A percentile compares a stretch with the other conserved stretches of the same genome.
phyloP scores from a whole-genome alignment of 2,113 vertebrate species.

The Nasalis larvatus region DNA sequence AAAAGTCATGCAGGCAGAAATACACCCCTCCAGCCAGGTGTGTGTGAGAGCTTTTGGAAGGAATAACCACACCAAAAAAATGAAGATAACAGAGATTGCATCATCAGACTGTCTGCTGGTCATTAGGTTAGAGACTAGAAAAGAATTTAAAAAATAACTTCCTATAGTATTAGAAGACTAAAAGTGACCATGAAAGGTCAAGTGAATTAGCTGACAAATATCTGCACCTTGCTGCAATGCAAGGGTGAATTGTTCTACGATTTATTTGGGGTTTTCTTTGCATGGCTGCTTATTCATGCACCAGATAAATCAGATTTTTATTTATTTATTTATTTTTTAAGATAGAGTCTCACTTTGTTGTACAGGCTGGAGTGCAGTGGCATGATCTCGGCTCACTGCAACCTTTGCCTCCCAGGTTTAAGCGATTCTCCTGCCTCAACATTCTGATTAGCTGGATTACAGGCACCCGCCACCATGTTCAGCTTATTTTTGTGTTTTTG shows the following conservation, averaged over 20 bases:
- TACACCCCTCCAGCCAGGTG: background rate
- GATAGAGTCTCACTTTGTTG: too few relatives aligned
- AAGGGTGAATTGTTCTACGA: background rate
- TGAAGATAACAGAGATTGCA: background rate
- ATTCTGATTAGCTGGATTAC: too few relatives aligned
- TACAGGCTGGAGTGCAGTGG: too few relatives aligned
- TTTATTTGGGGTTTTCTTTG: constrained; percentile 19
- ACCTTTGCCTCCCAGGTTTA: too few relatives aligned
- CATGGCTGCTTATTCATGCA: background rate
- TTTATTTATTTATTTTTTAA: too few relatives aligned
- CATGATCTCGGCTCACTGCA: too few relatives aligned
- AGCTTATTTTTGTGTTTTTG: too few relatives aligned
- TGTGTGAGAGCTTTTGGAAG: background rate
- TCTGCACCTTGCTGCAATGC: background rate
- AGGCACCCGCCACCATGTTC: too few relatives aligned
- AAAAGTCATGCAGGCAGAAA: background rate
- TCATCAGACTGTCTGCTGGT: background rate
- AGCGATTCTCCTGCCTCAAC: too few relatives aligned
- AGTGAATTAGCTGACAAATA: background rate
- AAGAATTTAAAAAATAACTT: background rate
- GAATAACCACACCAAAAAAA: background rate
- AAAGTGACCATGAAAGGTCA: background rate
- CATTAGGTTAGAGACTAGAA: background rate
- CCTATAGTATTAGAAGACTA: background rate
- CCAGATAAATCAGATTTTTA: background rate